A percentile compares a stretch with the other conserved stretches of the same genome.
phyloP scores from a whole-genome alignment of 2,888 invertebrate species.

The Notodonta dromedarius region DNA sequence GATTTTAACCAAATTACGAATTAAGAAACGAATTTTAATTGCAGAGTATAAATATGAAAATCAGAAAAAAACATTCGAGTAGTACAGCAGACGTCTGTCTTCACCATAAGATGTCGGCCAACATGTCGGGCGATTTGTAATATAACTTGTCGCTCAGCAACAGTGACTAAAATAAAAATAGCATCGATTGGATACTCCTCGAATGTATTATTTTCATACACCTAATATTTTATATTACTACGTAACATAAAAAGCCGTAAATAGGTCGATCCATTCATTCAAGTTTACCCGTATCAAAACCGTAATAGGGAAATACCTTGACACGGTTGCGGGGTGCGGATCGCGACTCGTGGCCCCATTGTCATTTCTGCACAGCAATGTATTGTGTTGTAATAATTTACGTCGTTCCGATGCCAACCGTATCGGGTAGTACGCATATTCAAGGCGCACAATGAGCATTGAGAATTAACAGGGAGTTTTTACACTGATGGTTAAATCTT shows the following conservation, averaged over 20 bases:
- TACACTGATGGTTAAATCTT: too few relatives aligned
- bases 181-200: neutral
- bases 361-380: conserved; percentile 46
- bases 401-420: conserved; percentile 22
- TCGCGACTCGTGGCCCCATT: conserved; percentile 45
- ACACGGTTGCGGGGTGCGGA: conserved; percentile 52
- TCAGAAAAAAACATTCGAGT: too few relatives aligned
- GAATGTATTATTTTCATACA: neutral
- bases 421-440: neutral
- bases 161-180: too few relatives aligned
- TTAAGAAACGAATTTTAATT: too few relatives aligned
- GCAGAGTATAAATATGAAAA: too few relatives aligned
- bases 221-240: too few relatives aligned
- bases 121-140: too few relatives aligned
- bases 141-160: too few relatives aligned
- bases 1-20: too few relatives aligned
- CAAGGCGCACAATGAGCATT: neutral
- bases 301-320: conserved; percentile 71
- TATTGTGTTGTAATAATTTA: conserved; percentile 50
- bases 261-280: conserved; percentile 46
- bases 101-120: too few relatives aligned
- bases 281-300: conserved; percentile 52
- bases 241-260: conserved; percentile 16
- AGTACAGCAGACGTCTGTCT: too few relatives aligned
- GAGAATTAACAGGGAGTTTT: neutral